Conservation (phyloP, 1,140 invertebrate genomes). For the Cyrtorhinus lividipennis region DNA sequence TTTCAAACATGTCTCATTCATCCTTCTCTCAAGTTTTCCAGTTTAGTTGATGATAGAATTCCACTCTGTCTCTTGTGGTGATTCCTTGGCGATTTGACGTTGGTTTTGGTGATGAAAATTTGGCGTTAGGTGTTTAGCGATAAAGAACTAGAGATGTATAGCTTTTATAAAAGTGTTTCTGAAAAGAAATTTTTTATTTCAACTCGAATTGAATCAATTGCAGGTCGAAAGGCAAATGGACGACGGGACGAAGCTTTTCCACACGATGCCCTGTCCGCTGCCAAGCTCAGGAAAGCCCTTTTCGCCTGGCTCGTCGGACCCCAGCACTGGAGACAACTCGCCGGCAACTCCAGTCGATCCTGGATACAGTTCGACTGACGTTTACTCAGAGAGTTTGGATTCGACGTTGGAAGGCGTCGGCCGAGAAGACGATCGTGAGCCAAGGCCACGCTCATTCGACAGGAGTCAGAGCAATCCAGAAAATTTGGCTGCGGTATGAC, state of each 20-base stretch:
- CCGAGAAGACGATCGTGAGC: not conserved
- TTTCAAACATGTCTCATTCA: no score
- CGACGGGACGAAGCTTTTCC: conserved; percentile 48
- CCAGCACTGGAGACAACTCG: not conserved
- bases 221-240: conserved; percentile 47
- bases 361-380: conserved; percentile 16
- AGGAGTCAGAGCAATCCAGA: conserved; percentile 23
- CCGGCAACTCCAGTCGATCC: conserved; percentile 10
- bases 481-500: conserved; percentile 11
- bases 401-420: conserved; percentile 19
- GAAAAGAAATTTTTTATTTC: not conserved
- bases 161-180: not conserved
- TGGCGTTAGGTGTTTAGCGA: no score
- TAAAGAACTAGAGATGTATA: no score
- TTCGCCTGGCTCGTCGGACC: not conserved
- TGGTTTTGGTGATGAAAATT: no score
- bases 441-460: conserved; percentile 17
- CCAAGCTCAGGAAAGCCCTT: conserved; percentile 29
- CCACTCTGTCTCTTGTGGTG: no score
- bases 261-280: conserved; percentile 52
- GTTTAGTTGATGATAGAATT: no score
- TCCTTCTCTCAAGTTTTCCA: no score
- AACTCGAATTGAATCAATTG: no score
- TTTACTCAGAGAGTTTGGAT: conserved; percentile 23
- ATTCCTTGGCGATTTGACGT: no score